Base-by-base conservation (phyloP, 2,888 invertebrate genomes). In the Drosophila cognata region DNA sequence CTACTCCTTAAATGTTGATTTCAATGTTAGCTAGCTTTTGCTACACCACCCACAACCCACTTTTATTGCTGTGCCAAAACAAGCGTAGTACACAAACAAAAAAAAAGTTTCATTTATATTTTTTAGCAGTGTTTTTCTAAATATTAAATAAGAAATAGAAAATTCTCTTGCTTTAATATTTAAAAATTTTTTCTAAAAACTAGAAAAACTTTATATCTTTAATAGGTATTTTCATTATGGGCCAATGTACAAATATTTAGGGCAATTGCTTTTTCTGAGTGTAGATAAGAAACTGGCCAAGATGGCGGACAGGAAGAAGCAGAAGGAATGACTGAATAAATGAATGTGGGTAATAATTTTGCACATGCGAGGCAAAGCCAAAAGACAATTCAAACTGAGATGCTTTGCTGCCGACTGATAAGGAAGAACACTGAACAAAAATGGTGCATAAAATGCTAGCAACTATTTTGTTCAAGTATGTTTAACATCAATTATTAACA, bases 271-370 rank as follows among this genome's bases (percentile, higher is more conserved):
- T 13, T 41, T n/a, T n/a, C n/a, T 41, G 10, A 41, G 4, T 38
- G 61, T 10, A 13, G 67, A 58, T 58, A 63, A 70, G 74, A 56
- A 55, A 53, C 25, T 52, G 59, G 41, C 57, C 61, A 50, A 59
- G 48, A 59, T 38, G 28, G 21, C 21, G 28, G 38, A 8, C 52
- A 31, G 7, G 13, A 13, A 46, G 13, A 46, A 13, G 21, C 21
- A 7, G 21, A 46, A 21, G 2, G 35, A 41, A 51, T 63, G 68
- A 71, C 70, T 82, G 79, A 83, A 85, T 82, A 79, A 75, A 82
- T 79, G 76, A 66, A 71, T 56, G 68, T 65, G 62, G 77, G 79
- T 86, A 74, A 82, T 84, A 71, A 88, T 79, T 85, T 79, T 67
- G 52, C 64, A 29, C 67, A 69, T 64, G 64, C 69, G 43, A 63